Evolutionary conservation across 2,888 invertebrate genomes (phyloP), one percentile per base, ranked within the genome.

Genomic region (Xestia xanthographa): DNA sequence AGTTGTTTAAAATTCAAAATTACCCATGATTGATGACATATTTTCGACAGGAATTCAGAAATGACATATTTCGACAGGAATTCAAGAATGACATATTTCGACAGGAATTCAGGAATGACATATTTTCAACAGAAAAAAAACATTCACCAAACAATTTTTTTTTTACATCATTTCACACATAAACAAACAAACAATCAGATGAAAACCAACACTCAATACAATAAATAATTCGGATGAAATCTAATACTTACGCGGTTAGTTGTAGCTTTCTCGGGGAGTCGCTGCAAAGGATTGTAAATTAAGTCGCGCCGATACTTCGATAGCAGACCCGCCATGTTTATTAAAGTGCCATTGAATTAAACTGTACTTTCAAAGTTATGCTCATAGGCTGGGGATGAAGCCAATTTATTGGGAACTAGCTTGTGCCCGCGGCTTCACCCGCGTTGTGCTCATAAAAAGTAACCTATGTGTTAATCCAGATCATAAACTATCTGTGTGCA

Each of bases 181-280:
- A 48, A 17, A 62, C 20, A 56, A 29, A 48, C 45, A 60, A 84
- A 80, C 26, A 53, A 72, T 72, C 48, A 58, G 67, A 67, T 34
- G 34, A 78, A 63, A 58, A 56, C 66, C 22, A 76, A 70, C 71
- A 73, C n/a, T 45, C 53, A 78, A 66, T 68, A 66, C 72, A 77
- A 86, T 87, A 84, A 87, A 86, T 87, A 80, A 78, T 86, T 75
- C 75, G 77, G 75, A 87, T 86, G 84, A 79, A 87, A 87, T 87
- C 82, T 80, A 87, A 80, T 80, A 74, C 79, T 12, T n/a, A n/a
- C n/a, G n/a, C 20, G 53, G 26, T 63, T 56, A 68, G 63, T 66
- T 75, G 86, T 86, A 72, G 77, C 88, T 86, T 87, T 87, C 88
- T 77, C 74, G 62, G 20, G 41, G 41, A 56, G 48, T 63, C 79